Conservation (phyloP, 2,113 vertebrate species). For the Tapirus terrestris region DNA sequence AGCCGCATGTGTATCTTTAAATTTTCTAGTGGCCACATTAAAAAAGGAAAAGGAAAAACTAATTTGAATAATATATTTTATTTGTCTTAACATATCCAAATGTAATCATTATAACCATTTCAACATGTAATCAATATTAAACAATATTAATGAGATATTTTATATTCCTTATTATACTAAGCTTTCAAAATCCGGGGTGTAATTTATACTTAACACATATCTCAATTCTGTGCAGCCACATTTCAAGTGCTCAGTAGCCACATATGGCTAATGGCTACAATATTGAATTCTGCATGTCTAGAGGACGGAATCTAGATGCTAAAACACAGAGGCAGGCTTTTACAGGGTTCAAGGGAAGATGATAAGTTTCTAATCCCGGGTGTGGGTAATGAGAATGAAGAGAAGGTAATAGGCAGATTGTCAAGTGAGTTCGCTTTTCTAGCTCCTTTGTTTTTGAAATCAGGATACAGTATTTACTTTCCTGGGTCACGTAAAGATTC, state of each 20-base stretch:
- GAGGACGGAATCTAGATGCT: background rate
- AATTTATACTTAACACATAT: background rate
- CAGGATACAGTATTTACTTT: background rate
- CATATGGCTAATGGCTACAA: background rate
- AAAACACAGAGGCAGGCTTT: background rate
- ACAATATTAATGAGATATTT: background rate
- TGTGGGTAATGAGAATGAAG: background rate
- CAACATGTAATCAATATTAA: background rate
- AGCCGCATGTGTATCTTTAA: background rate
- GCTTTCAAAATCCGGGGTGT: background rate
- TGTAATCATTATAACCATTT: slow-evolving; percentile 32
- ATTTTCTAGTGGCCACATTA: background rate
- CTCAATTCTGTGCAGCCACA: background rate
- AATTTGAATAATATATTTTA: slow-evolving; percentile 12
- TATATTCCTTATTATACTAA: background rate
- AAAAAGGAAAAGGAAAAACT: background rate
- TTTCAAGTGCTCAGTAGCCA: background rate
- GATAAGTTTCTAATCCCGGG: background rate
- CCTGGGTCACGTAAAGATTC: background rate
- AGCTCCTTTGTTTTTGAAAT: background rate
- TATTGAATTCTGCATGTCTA: background rate
- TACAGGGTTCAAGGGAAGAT: background rate
- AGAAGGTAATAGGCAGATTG: background rate
- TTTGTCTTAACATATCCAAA: background rate
- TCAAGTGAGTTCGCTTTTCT: background rate